Evolutionary conservation across 2,888 invertebrate species (phyloP), one percentile per base, ranked within the genome.

Genomic region (Rotaria socialis): DNA sequence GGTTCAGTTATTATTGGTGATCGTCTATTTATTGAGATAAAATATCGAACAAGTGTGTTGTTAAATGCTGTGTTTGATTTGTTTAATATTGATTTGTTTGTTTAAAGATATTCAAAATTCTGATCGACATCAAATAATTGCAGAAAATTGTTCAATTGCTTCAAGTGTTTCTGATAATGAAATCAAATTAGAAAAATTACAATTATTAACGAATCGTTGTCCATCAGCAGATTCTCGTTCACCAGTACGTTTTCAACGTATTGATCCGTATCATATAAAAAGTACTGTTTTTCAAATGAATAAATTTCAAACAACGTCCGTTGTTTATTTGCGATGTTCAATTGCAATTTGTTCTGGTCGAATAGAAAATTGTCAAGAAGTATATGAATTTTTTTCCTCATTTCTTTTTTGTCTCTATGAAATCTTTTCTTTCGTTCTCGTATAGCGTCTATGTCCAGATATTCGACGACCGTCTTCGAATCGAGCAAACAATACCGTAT

Each of bases 1-100:
- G 50, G 55, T n/a, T 85, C 85, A 27, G 85, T 85, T 10, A 85
- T 75, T 55, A 43, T 86, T 22, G 86, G 86, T 22, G 86, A 86
- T 84, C 67, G 85, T 35, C 27, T 86, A 84, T 50, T 86, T 27
- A 85, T 86, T 58, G 85, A 85, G 19, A 85, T 86, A 24, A 85
- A 85, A 85, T 56, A 56, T 60, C 50, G 47, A n/a, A 52, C 55
- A 27, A 27, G 85, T 85, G 24, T 41, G 75, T 27, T 47, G 50
- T 35, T 35, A 35, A 35, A 35, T 35, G 2, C 35, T 35, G 35
- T 35, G 35, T n/a, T 58, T 8, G 24, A n/a, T n/a, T 58, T n/a
- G 11, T 47, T 10, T 47, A 47, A 10, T 47, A 10, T 47, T 47
- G 47, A 10, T 47, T 11, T 47, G 7, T 7, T 47, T 35, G 19